These are phyloP conservation scores for Phalangium opilio DNA, from an alignment of 2,888 invertebrate genomes.

Conservation along the genomic window DNA sequence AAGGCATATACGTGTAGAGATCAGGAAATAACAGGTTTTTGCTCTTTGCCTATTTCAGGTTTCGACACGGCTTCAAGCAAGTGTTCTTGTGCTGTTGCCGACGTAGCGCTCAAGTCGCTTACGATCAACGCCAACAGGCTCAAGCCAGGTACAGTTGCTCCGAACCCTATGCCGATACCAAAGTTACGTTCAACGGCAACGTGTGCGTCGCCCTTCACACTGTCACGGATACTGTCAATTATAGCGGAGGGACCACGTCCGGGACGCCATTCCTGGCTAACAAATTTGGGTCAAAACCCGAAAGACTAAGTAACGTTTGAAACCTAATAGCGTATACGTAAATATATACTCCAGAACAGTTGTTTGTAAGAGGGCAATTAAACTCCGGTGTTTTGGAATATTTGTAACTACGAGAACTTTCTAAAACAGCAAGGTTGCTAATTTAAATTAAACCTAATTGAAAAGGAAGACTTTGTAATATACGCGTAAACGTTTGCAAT, in stretches of 20 bases:
- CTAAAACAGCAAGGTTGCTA: too few relatives aligned
- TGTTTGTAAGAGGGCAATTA: too few relatives aligned
- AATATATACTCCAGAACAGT: too few relatives aligned
- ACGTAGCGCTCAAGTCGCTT: conserved; percentile 11
- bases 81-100: conserved; percentile 15
- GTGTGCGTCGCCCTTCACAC: conserved; percentile 17
- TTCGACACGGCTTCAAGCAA: conserved; percentile 20
- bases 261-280: conserved; percentile 14
- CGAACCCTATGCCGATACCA: conserved; percentile 16
- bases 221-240: conserved; percentile 18
- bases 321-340: too few relatives aligned
- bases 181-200: conserved; percentile 19
- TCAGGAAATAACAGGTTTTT: background rate
- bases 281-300: background rate
- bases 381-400: too few relatives aligned
- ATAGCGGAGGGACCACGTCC: conserved; percentile 7
- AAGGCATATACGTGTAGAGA: too few relatives aligned
- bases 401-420: too few relatives aligned
- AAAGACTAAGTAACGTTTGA: background rate
- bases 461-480: too few relatives aligned
- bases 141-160: conserved; percentile 19
- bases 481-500: too few relatives aligned
- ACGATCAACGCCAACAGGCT: conserved; percentile 16
- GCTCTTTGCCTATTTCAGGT: conserved; percentile 8
- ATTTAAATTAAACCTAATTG: too few relatives aligned